Percentiles rank a stretch among this genome's conserved stretches.
Evolutionary conservation across 92 coral and sea anemone species (phyloP).

Genomic region (Paramuricea clavata): DNA sequence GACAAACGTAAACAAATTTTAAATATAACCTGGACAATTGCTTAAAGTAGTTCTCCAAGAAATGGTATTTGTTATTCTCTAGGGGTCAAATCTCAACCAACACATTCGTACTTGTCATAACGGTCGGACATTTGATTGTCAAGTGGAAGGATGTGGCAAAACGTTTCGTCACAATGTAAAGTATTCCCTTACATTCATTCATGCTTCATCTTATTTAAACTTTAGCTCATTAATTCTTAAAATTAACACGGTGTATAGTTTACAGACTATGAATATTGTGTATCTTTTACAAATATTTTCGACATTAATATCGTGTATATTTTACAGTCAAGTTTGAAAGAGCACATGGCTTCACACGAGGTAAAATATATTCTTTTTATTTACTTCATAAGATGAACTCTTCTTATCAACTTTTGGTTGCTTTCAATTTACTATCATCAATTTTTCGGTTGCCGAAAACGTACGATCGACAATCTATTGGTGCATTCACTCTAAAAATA

Average conservation of each 20-base stretch:
- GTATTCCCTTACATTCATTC: neutral
- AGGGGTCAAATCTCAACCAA: constrained; percentile 79
- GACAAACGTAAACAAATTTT: too few species aligned
- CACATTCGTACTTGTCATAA: constrained; percentile 83
- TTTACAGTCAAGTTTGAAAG: constrained; percentile 66
- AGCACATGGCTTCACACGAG: constrained; percentile 69
- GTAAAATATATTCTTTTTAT: constrained; percentile 14
- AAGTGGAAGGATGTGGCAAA: constrained; percentile 80
- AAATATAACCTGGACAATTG: too few species aligned
- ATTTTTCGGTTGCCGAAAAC: neutral
- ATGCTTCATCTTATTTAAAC: neutral
- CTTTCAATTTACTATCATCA: neutral
- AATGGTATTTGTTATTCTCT: constrained; percentile 8
- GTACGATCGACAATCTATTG: too few species aligned
- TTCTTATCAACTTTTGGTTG: constrained; percentile 11
- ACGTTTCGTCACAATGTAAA: constrained; percentile 84
- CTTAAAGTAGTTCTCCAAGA: neutral
- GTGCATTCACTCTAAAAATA: too few species aligned
- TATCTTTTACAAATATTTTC: neutral
- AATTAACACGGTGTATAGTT: neutral
- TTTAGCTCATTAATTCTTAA: neutral
- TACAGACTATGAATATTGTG: too few species aligned
- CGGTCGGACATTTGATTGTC: constrained; percentile 71
- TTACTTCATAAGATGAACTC: neutral
- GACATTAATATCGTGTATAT: neutral